Percentiles rank a stretch among this genome's conserved stretches.
These are phyloP conservation scores for Drosophila pachea DNA, from an alignment of 1,140 invertebrate genomes.

Conservation along the genomic window DNA sequence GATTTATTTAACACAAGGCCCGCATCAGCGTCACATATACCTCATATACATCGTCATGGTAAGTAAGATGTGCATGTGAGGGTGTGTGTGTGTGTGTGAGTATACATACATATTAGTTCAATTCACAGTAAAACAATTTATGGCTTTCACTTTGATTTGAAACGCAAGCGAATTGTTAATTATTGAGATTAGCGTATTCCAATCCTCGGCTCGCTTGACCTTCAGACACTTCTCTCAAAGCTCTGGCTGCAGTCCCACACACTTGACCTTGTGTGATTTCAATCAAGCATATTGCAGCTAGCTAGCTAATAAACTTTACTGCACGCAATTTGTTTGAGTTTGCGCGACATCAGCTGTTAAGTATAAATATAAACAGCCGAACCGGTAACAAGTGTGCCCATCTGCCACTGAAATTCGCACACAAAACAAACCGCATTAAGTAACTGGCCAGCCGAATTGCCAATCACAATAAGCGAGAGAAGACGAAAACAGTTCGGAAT, in stretches of 20 bases:
- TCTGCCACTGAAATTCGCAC: conserved; percentile 39
- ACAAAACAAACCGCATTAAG: conserved; percentile 20
- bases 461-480: not conserved
- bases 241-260: not conserved
- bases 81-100: conserved; percentile 24
- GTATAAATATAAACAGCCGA: conserved; percentile 21
- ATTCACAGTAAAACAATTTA: conserved; percentile 41
- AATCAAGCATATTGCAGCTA: not conserved
- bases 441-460: conserved; percentile 10
- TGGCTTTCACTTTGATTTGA: conserved; percentile 40
- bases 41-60: conserved; percentile 71
- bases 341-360: conserved; percentile 33
- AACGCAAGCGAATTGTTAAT: not conserved
- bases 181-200: conserved; percentile 10
- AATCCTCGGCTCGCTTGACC: conserved; percentile 12
- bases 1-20: conserved; percentile 55
- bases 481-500: not conserved
- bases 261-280: conserved; percentile 32
- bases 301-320: not conserved
- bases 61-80: conserved; percentile 41
- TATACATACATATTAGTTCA: conserved; percentile 32
- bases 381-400: conserved; percentile 22
- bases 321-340: not conserved
- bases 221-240: conserved; percentile 4
- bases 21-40: conserved; percentile 50